Evolutionary conservation across 2,888 invertebrate genomes (phyloP), one percentile per base, ranked within the genome.

Genomic region (Stratiomys singularior): DNA sequence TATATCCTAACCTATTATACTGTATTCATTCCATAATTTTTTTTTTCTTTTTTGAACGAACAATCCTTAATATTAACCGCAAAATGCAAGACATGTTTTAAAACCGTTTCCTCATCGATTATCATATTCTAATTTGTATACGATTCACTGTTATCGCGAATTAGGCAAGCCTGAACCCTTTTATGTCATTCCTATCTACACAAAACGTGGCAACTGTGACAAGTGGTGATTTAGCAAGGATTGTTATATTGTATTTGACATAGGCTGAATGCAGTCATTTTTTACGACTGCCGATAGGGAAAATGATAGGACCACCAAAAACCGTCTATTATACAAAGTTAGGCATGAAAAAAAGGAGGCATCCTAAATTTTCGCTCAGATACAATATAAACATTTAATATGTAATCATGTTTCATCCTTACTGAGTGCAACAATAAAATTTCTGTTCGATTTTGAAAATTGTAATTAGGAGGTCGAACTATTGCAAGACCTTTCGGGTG

Each of bases 191-290:
- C 13, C 18, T n/a, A 11, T 18, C 69, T 37, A 15, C 44, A 15
- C 0, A 15, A 13, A 1, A 69, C 44, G 66, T 69, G 47, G 21
- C 47, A 30, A 46, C 69, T 69, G 69, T 69, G 69, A 69, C 69
- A 69, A 69, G 69, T 69, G 69, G 69, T 69, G 69, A 69, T 69
- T 69, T 69, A 69, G 46, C 5, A 25, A 23, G 21, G 47, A 69
- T 47, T 13, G 47, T 25, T 21, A 25, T 28, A 69, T 23, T 47
- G 23, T 47, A 69, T 69, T 69, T 69, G 69, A 69, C 69, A 69
- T 47, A 46, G 69, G 47, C 23, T 1, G 25, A 21, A 30, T 46
- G 1, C 23, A 15, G 47, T 47, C 46, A 46, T 69, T 69, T 69
- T 47, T 25, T 15, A 3, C 25, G 46, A 46, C 21, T 23, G 47